Base-by-base conservation (phyloP, 2,113 vertebrate genomes). In the Buteo buteo region DNA sequence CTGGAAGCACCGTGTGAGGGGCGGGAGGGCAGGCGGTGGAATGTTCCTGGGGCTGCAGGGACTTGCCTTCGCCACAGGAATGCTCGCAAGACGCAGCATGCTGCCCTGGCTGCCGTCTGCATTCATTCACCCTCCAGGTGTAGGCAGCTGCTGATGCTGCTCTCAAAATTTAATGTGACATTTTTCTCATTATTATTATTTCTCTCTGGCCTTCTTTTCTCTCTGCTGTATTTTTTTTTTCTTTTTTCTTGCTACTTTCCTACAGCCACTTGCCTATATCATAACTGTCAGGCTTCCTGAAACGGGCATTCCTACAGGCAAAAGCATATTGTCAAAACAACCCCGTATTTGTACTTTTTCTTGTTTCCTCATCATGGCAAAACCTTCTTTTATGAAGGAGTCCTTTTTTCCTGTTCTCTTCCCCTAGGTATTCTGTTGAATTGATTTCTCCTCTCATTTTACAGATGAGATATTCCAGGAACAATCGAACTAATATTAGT, bases 21-120 rank as follows among this genome's bases (percentile, higher is more conserved):
- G 91, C 45, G 55, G 94, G 92, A 86, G 94, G 91, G 71, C 69
- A 18, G 78, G 78, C 36, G 67, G 44, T 95, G 96, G 98, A 98
- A 98, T 98, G 98, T 97, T 98, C 92, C 11, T 8, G 57, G 78
- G 90, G 96, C 95, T 94, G 98, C 90, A 86, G 76, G 93, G 98
- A 97, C 98, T 98, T 98, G 98, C 95, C 97, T 86, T 16, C 17
- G 81, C 98, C 98, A 21, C 98, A 98, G 98, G 98, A 98, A 98
- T 98, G 97, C 86, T 82, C 21, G 9, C 98, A 98, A 98, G 98
- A 98, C 77, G 22, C 40, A 22, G 97, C 98, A 97, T 38, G 98
- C 88, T 83, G 91, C 83, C 71, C 89, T 40, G 93, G 96, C 96
- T 81, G 96, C 97, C 90, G 94, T 98, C 97, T 97, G 90, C 55